These are phyloP conservation scores for Stichodactyla helianthus DNA, from an alignment of 64 coral and sea anemone genomes.

Conservation along the genomic window DNA sequence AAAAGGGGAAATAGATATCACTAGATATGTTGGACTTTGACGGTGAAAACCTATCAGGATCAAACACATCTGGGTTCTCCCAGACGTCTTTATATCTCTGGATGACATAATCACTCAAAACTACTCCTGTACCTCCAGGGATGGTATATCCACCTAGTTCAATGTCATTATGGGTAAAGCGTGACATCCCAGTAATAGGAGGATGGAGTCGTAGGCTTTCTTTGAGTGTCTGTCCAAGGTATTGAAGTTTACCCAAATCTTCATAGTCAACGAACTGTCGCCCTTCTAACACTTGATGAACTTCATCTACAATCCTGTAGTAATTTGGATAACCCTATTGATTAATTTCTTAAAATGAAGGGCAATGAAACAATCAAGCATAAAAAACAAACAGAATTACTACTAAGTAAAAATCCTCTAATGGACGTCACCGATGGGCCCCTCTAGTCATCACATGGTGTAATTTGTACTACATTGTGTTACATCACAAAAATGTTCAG, in stretches of 20 bases:
- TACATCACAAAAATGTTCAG: too few species aligned
- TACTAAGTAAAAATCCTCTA: too few species aligned
- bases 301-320: constrained; percentile 55
- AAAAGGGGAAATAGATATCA: constrained; percentile 35
- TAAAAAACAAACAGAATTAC: too few species aligned
- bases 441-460: too few species aligned
- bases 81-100: constrained; percentile 37
- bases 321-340: neutral
- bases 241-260: constrained; percentile 71
- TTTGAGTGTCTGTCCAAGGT: constrained; percentile 64
- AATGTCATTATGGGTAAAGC: constrained; percentile 36
- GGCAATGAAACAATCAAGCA: too few species aligned
- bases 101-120: neutral
- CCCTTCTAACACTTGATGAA: constrained; percentile 40
- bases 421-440: too few species aligned
- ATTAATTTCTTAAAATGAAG: neutral
- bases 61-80: constrained; percentile 50
- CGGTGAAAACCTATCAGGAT: constrained; percentile 59
- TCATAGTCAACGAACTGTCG: constrained; percentile 30
- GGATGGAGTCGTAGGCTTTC: constrained; percentile 61
- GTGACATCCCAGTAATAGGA: constrained; percentile 17
- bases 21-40: neutral
- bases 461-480: too few species aligned
- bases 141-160: constrained; percentile 48
- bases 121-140: constrained; percentile 28